phyloP scores from a whole-genome alignment of 2,888 invertebrate species.

The Phaonia tiefii region DNA sequence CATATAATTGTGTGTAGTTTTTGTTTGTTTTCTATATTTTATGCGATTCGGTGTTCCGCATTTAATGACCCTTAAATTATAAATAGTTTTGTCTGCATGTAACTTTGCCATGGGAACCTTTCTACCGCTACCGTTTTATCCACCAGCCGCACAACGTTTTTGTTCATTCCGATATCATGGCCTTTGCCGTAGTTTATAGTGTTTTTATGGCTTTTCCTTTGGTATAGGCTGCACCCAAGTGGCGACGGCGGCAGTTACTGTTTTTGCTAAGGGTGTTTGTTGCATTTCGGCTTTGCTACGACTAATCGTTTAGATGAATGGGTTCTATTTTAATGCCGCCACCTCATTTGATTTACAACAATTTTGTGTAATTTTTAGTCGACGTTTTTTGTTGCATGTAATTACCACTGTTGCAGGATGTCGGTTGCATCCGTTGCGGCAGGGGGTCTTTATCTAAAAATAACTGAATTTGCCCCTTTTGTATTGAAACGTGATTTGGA shows the following conservation, averaged over 20 bases:
- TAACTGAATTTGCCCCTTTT: constrained; percentile 21
- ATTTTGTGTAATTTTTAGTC: constrained; percentile 11
- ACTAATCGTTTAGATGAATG: constrained; percentile 3
- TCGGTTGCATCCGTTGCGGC: neutral
- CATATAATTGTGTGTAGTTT: neutral
- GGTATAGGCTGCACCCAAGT: too few relatives aligned
- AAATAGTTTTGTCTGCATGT: constrained; percentile 58
- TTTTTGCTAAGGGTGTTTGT: too few relatives aligned
- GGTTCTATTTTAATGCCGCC: neutral
- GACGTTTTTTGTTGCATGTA: constrained; percentile 2
- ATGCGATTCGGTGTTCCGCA: constrained; percentile 8
- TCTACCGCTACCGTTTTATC: neutral
- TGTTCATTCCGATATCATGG: neutral
- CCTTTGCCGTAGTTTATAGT: neutral
- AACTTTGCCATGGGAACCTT: constrained; percentile 10
- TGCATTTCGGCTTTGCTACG: neutral
- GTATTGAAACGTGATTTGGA: constrained; percentile 38
- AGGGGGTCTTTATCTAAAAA: constrained; percentile 40
- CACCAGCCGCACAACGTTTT: neutral
- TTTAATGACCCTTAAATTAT: constrained; percentile 58
- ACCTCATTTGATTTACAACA: constrained; percentile 12
- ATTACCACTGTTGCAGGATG: constrained; percentile 7
- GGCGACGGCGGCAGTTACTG: too few relatives aligned
- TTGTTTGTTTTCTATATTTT: constrained; percentile 8
- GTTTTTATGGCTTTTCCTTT: constrained; percentile 34